phyloP scores from a whole-genome alignment of 2,797 vertebrate species.

The Microhierax caerulescens region DNA sequence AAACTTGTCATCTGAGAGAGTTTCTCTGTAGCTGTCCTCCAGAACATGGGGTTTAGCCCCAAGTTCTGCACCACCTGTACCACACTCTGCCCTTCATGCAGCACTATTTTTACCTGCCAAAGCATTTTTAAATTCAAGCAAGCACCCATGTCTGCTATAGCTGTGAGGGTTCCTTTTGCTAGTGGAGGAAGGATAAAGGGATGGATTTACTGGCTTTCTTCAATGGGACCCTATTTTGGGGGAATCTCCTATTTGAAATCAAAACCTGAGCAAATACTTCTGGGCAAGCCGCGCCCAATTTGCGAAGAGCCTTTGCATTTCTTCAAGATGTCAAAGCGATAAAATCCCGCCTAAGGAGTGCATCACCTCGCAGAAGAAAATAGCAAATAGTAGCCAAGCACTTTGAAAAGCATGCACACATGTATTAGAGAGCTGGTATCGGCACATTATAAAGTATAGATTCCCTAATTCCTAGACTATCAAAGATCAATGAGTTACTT shows the following conservation, averaged over 20 bases:
- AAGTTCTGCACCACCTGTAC: neutral
- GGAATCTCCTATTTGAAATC: neutral
- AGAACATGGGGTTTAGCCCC: rapidly evolving
- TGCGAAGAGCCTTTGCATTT: neutral
- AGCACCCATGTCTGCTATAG: neutral
- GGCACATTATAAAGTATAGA: slow-evolving; percentile 2
- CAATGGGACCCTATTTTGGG: neutral
- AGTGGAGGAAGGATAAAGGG: neutral
- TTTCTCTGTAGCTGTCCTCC: neutral
- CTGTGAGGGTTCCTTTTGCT: neutral
- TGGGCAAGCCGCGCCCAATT: neutral
- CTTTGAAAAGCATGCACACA: neutral
- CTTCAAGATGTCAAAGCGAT: neutral
- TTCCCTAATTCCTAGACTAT: slow-evolving; percentile 25
- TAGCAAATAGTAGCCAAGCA: neutral
- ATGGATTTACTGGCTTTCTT: neutral
- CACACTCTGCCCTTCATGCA: neutral
- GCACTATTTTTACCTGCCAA: neutral
- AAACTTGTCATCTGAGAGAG: rapidly evolving
- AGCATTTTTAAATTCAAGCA: neutral
- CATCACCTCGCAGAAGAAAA: neutral
- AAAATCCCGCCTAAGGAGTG: neutral
- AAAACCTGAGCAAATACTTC: neutral
- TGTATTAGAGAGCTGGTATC: neutral
- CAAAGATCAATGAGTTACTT: slow-evolving; percentile 43